Evolutionary conservation across 1,140 invertebrate genomes (phyloP).

Genomic region (Psilanteris sp.): DNA sequence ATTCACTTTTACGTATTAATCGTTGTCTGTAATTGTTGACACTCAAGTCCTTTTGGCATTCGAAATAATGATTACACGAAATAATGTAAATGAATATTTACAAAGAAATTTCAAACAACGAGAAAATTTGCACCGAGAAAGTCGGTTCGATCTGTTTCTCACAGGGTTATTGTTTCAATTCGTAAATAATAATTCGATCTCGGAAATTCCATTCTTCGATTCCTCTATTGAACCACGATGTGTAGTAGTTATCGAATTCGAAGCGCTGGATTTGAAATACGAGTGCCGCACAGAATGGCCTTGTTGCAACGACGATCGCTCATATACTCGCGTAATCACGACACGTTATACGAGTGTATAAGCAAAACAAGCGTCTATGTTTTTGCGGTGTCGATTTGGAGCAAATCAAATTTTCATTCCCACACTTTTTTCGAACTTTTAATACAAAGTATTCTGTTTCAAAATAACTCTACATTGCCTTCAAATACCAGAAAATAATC

Average conservation of each 20-base stretch:
- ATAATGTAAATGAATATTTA: slow-evolving; percentile 37
- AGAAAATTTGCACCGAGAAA: slow-evolving; percentile 52
- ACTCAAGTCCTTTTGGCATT: no score
- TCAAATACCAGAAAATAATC: no score
- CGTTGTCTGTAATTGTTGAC: no score
- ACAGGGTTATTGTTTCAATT: slow-evolving; percentile 66
- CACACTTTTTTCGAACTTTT: slow-evolving; percentile 36
- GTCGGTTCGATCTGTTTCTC: slow-evolving; percentile 44
- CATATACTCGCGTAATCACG: slow-evolving; percentile 62
- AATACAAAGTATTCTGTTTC: background rate
- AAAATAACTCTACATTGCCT: background rate
- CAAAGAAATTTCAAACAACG: slow-evolving; percentile 41
- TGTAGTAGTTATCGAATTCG: slow-evolving; percentile 70
- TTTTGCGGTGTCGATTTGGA: slow-evolving; percentile 55
- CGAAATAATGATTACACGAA: no score
- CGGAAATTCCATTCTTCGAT: slow-evolving; percentile 67
- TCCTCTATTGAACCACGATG: slow-evolving; percentile 66
- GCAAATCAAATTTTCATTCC: slow-evolving; percentile 55
- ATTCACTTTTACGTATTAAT: background rate
- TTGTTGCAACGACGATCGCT: slow-evolving; percentile 67
- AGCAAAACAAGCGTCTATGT: slow-evolving; percentile 35
- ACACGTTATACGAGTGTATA: slow-evolving; percentile 51
- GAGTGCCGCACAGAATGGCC: slow-evolving; percentile 63
- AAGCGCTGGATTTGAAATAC: slow-evolving; percentile 71
- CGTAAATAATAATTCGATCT: slow-evolving; percentile 66